phyloP scores from a whole-genome alignment of 2,797 vertebrate species.

The Pseudochirops cupreus region DNA sequence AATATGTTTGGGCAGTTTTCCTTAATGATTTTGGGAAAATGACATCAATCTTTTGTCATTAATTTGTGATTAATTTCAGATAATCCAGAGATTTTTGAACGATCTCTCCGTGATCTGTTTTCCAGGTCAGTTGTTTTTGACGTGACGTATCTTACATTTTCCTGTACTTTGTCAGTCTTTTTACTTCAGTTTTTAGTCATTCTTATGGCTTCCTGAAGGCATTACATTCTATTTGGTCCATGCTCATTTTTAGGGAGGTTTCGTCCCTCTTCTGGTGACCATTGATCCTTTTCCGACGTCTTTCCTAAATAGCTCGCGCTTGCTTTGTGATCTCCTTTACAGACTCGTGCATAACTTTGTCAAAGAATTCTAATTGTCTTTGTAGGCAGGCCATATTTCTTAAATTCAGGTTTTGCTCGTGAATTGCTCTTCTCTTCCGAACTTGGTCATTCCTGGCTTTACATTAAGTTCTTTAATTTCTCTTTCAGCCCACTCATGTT shows the following conservation, averaged over 20 bases:
- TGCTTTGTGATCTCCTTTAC: too few species aligned
- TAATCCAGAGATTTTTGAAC: neutral
- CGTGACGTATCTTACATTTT: neutral
- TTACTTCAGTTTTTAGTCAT: neutral
- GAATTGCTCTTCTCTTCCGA: too few species aligned
- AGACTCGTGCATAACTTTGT: too few species aligned
- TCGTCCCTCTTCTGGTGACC: neutral
- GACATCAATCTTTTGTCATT: neutral
- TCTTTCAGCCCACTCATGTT: too few species aligned
- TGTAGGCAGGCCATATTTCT: too few species aligned
- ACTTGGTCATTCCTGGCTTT: too few species aligned
- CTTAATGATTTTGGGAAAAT: neutral
- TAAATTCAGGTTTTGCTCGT: too few species aligned
- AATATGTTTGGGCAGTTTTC: neutral
- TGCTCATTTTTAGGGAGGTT: neutral
- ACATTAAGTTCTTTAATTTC: too few species aligned
- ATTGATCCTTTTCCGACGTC: neutral
- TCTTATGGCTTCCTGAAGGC: neutral
- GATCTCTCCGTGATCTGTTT: neutral
- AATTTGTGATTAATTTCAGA: neutral
- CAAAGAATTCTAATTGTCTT: too few species aligned
- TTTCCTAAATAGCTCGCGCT: too few species aligned
- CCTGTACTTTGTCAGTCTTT: neutral
- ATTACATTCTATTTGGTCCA: neutral
- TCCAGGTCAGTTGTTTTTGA: neutral